Conservation (phyloP, 1,140 invertebrate species). For the Mercenaria mercenaria region DNA sequence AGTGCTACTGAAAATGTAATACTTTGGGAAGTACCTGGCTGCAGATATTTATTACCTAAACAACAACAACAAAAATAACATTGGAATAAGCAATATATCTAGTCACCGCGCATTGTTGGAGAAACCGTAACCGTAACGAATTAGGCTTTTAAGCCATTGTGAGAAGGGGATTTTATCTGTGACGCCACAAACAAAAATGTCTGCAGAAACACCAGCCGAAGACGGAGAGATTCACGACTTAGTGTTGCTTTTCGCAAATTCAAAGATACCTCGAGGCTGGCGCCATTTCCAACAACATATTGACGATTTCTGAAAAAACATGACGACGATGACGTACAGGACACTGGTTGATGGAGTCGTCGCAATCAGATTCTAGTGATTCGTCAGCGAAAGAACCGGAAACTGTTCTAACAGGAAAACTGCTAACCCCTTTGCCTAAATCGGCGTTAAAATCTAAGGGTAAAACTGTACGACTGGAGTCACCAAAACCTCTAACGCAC, state of each 20-base stretch:
- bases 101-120: too few relatives aligned
- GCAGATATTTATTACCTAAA: too few relatives aligned
- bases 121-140: too few relatives aligned
- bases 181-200: constrained; percentile 37
- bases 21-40: too few relatives aligned
- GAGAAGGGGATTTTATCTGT: too few relatives aligned
- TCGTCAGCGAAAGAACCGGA: neutral
- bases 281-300: constrained; percentile 51
- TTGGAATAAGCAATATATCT: too few relatives aligned
- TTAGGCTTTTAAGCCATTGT: too few relatives aligned
- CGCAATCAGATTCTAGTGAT: neutral
- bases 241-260: constrained; percentile 55
- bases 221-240: constrained; percentile 55
- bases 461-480: constrained; percentile 26
- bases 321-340: constrained; percentile 22
- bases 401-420: neutral
- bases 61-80: too few relatives aligned
- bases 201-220: constrained; percentile 10
- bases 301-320: constrained; percentile 35
- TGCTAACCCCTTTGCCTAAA: neutral
- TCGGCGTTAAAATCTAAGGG: neutral
- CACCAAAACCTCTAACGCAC: constrained; percentile 40
- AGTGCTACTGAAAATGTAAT: neutral
- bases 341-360: neutral
- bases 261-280: constrained; percentile 53